Evolutionary conservation across 2,113 vertebrate genomes (phyloP).

Genomic region (Pangasianodon gigas): DNA sequence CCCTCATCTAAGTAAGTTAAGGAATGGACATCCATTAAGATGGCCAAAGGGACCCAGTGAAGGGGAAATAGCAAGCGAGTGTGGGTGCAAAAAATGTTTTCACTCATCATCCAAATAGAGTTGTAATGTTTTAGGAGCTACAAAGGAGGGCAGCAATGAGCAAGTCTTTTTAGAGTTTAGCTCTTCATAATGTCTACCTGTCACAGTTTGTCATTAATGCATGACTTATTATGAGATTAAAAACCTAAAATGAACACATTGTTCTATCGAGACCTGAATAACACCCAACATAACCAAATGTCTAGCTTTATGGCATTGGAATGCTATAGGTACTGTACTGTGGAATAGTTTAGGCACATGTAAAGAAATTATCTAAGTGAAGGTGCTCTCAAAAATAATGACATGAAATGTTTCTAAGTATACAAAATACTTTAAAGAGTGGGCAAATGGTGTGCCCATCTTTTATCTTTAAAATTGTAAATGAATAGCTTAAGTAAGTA

Average conservation of each 20-base stretch:
- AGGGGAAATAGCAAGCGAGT: background rate
- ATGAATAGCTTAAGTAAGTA: background rate
- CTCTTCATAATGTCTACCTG: background rate
- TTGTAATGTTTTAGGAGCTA: conserved; percentile 8
- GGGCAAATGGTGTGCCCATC: background rate
- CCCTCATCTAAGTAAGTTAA: background rate
- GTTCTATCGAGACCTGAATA: background rate
- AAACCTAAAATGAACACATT: background rate
- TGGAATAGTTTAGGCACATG: background rate
- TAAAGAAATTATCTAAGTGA: background rate
- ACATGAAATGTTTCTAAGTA: background rate
- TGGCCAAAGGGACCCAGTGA: background rate
- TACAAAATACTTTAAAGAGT: background rate
- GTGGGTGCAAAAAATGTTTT: background rate
- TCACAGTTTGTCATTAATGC: background rate
- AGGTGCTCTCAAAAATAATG: background rate
- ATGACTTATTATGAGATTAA: background rate
- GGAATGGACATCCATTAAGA: background rate
- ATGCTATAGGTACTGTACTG: background rate
- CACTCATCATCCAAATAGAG: background rate
- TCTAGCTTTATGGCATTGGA: background rate
- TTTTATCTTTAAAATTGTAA: background rate
- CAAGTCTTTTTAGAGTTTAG: background rate
- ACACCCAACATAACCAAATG: background rate
- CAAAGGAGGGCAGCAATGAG: conserved; percentile 35